These are phyloP conservation scores for Orgyia antiqua DNA, from an alignment of 2,888 invertebrate genomes.

Conservation along the genomic window DNA sequence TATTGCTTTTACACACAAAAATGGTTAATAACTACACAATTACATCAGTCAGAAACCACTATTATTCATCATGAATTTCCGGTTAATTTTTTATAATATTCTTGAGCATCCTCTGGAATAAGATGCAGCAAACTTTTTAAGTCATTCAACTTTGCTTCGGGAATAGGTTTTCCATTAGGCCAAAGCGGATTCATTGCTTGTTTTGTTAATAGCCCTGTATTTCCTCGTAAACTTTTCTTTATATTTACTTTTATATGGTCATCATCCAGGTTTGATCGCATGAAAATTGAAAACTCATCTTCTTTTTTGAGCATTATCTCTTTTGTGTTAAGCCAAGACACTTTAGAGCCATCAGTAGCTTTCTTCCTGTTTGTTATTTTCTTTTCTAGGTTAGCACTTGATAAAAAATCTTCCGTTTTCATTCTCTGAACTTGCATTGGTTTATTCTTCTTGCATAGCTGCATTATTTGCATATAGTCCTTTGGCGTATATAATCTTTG, in stretches of 20 bases:
- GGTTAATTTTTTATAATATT: too few species aligned
- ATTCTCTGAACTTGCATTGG: constrained; percentile 7
- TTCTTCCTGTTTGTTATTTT: constrained; percentile 10
- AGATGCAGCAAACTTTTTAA: too few species aligned
- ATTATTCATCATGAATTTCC: too few species aligned
- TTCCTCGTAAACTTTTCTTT: constrained; percentile 8
- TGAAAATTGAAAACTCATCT: constrained; percentile 7
- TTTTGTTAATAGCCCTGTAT: too few species aligned
- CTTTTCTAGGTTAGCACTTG: constrained; percentile 8
- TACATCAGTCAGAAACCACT: too few species aligned
- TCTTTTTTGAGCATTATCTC: constrained; percentile 13
- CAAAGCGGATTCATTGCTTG: too few species aligned
- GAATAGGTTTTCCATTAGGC: too few species aligned
- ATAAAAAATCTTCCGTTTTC: constrained; percentile 7
- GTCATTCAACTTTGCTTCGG: too few species aligned
- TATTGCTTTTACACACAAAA: too few species aligned
- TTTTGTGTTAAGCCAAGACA: constrained; percentile 11
- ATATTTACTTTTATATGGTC: constrained; percentile 9
- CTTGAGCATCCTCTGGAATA: too few species aligned
- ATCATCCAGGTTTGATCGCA: constrained; percentile 6
- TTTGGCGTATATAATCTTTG: constrained; percentile 9
- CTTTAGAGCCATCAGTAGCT: constrained; percentile 2
- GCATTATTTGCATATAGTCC: constrained; percentile 8
- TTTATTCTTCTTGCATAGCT: constrained; percentile 7
- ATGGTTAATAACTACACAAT: too few species aligned